Conservation (phyloP, 2,797 vertebrate species). For the Bradypus variegatus region DNA sequence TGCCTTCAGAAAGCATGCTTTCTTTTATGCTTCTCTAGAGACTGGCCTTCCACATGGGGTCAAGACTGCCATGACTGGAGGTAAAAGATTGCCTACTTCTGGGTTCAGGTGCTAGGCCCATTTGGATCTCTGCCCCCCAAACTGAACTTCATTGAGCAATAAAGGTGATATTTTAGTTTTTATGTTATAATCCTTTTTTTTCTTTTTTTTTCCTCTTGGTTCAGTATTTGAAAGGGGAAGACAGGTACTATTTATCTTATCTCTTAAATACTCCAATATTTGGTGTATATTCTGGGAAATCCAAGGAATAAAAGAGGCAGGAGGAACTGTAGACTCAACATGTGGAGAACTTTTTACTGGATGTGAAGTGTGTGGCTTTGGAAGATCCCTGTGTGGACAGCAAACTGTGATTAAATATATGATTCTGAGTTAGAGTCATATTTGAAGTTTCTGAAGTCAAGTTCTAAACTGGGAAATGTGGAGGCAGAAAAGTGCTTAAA, state of each 20-base stretch:
- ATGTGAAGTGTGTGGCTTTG: neutral
- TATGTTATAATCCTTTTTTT: neutral
- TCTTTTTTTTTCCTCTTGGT: neutral
- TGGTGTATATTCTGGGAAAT: neutral
- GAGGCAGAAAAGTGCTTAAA: neutral
- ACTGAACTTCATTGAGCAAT: neutral
- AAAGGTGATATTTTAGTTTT: neutral
- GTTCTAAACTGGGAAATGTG: neutral
- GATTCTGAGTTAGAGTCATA: neutral
- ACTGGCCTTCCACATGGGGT: neutral
- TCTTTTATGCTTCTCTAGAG: neutral
- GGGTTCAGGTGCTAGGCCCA: neutral
- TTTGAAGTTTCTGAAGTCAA: neutral
- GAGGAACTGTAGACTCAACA: neutral
- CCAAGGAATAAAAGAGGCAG: neutral
- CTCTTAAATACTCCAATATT: neutral
- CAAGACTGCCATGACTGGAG: neutral
- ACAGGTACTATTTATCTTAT: neutral
- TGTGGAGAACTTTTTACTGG: neutral
- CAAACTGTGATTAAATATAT: neutral
- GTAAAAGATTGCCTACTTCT: neutral
- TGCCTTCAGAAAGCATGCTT: neutral
- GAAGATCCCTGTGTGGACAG: neutral
- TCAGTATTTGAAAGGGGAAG: neutral
- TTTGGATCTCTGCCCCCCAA: neutral